Percentiles rank a stretch among this genome's conserved stretches.
phyloP scores from a whole-genome alignment of 2,113 vertebrate genomes.

The Amia ocellicauda region DNA sequence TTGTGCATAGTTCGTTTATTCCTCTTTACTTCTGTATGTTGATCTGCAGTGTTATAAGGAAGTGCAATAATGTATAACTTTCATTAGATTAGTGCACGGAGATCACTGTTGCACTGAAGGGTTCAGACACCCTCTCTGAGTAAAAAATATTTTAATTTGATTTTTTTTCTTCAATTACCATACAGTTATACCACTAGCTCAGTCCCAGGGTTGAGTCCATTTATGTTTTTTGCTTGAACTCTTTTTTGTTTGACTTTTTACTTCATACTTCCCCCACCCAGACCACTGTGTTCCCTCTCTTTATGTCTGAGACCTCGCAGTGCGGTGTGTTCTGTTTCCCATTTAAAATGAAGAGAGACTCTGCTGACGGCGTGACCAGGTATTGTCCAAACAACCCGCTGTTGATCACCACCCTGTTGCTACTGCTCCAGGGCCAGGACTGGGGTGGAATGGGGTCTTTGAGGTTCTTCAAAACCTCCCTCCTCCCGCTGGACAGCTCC shows the following conservation, averaged over 20 bases:
- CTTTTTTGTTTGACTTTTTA: slow-evolving; percentile 11
- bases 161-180: slow-evolving; percentile 53
- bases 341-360: slow-evolving; percentile 85
- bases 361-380: slow-evolving; percentile 78
- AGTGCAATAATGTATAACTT: slow-evolving; percentile 68
- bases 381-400: slow-evolving; percentile 91
- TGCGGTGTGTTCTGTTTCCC: slow-evolving; percentile 78
- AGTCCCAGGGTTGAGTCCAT: slow-evolving; percentile 63
- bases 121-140: slow-evolving; percentile 57
- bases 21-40: slow-evolving; percentile 53
- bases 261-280: slow-evolving; percentile 96
- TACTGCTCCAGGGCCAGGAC: slow-evolving; percentile 76
- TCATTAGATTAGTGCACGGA: slow-evolving; percentile 60
- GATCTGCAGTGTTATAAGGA: slow-evolving; percentile 66
- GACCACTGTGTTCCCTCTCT: slow-evolving; percentile 79
- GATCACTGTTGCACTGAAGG: slow-evolving; percentile 72
- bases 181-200: slow-evolving; percentile 45
- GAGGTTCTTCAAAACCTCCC: slow-evolving; percentile 70
- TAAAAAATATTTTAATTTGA: slow-evolving; percentile 34
- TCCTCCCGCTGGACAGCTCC: slow-evolving; percentile 76
- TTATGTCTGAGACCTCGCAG: slow-evolving; percentile 88
- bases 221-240: slow-evolving; percentile 52
- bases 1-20: slow-evolving; percentile 73
- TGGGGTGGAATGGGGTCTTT: slow-evolving; percentile 70
- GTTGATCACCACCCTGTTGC: slow-evolving; percentile 78